Conservation (phyloP, 2,888 invertebrate species). For the Odontocerum albicorne region DNA sequence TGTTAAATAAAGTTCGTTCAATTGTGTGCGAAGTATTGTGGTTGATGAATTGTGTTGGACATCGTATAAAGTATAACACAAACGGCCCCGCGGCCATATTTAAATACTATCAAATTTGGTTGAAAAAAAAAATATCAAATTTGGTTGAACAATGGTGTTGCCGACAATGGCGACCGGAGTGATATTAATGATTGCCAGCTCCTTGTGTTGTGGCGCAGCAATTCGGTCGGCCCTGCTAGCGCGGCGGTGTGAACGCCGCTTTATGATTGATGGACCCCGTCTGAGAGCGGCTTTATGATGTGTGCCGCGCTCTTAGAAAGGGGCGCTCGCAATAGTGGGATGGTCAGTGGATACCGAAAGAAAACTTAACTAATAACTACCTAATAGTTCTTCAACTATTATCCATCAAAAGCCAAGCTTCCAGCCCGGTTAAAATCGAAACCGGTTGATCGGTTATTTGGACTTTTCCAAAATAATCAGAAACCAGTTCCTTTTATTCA, state of each 20-base stretch:
- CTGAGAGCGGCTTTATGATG: neutral
- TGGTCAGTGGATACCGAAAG: neutral
- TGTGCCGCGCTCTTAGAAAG: too few relatives aligned
- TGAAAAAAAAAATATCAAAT: conserved; percentile 17
- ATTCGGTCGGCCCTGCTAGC: conserved; percentile 26
- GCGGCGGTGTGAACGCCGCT: conserved; percentile 11
- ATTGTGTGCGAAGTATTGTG: too few relatives aligned
- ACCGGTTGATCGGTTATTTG: too few relatives aligned
- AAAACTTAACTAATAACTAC: too few relatives aligned
- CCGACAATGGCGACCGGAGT: conserved; percentile 21
- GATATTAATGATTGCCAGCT: conserved; percentile 33
- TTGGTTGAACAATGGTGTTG: conserved; percentile 13
- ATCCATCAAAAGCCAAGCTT: neutral
- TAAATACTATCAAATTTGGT: conserved; percentile 13
- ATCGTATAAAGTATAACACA: neutral
- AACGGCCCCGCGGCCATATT: conserved; percentile 6
- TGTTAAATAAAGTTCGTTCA: too few relatives aligned
- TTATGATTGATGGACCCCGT: conserved; percentile 1
- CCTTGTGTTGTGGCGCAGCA: conserved; percentile 30
- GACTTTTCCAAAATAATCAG: too few relatives aligned
- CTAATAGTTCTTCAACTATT: too few relatives aligned
- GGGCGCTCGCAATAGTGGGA: neutral
- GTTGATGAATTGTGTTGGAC: too few relatives aligned
- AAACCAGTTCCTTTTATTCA: too few relatives aligned
- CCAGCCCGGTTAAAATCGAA: neutral